These are phyloP conservation scores for Drosophila yakuba DNA, from an alignment of 1,140 invertebrate species.

Conservation along the genomic window DNA sequence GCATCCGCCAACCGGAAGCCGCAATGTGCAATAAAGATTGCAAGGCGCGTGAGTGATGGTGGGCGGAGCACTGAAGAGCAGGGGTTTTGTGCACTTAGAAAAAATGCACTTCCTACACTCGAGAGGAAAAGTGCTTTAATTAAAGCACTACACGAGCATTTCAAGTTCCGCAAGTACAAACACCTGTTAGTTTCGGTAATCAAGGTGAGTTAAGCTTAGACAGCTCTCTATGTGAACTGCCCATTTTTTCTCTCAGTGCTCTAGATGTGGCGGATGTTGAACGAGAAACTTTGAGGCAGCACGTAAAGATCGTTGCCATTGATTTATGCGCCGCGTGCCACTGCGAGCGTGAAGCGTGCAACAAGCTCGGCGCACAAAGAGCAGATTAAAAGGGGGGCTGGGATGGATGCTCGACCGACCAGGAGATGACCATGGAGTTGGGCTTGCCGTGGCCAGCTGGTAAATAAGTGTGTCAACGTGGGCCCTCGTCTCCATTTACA, in stretches of 20 bases:
- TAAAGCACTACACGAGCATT: too few species aligned
- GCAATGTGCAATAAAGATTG: conserved; percentile 79
- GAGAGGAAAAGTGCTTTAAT: too few species aligned
- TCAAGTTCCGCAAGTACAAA: too few species aligned
- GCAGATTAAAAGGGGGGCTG: conserved; percentile 19
- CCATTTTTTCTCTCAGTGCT: conserved; percentile 7
- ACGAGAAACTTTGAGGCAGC: conserved; percentile 54
- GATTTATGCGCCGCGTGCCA: conserved; percentile 78
- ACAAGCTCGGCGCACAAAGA: conserved; percentile 56
- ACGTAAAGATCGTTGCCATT: conserved; percentile 82
- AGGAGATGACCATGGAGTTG: conserved; percentile 18
- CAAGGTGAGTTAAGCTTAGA: too few species aligned
- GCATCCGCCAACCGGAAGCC: conserved; percentile 57
- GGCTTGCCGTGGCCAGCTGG: conserved; percentile 41
- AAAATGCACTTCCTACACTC: not conserved
- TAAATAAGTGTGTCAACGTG: conserved; percentile 77
- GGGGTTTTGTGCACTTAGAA: conserved; percentile 12
- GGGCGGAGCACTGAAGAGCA: conserved; percentile 1
- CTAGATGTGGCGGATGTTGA: conserved; percentile 26
- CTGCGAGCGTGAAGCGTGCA: conserved; percentile 71
- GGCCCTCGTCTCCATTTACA: conserved; percentile 10
- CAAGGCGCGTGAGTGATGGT: conserved; percentile 49
- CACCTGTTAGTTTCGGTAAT: too few species aligned
- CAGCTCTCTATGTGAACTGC: not conserved
- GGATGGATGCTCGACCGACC: conserved; percentile 1